phyloP scores from a whole-genome alignment of 2,113 vertebrate genomes.

The Tychaedon coryphoeus region DNA sequence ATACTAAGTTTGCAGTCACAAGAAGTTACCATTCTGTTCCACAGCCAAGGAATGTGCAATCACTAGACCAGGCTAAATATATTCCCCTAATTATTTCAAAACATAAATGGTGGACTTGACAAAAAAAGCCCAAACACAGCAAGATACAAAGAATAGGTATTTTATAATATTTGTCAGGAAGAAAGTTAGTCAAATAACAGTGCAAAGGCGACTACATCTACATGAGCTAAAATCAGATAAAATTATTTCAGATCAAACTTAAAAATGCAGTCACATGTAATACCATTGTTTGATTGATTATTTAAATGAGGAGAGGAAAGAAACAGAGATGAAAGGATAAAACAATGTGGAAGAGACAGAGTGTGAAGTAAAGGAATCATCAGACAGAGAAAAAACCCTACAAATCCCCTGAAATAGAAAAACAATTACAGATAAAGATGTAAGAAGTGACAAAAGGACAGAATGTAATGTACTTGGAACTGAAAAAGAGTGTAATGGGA shows the following conservation, averaged over 20 bases:
- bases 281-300: background rate
- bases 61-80: background rate
- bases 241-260: background rate
- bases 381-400: background rate
- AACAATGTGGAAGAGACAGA: background rate
- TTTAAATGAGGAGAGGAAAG: constrained; percentile 22
- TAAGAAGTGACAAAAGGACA: background rate
- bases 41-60: background rate
- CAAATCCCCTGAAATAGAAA: background rate
- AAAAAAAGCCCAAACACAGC: background rate
- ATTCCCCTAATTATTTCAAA: background rate
- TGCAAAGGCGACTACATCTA: background rate
- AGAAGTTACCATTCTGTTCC: background rate
- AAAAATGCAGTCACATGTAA: background rate
- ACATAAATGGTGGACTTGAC: background rate
- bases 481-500: background rate
- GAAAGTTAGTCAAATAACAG: background rate
- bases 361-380: background rate
- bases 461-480: background rate
- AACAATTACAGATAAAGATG: background rate
- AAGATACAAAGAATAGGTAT: background rate
- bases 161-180: background rate
- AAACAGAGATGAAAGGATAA: background rate
- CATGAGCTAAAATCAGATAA: background rate
- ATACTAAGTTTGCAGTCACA: background rate